A percentile compares a stretch with the other conserved stretches of the same genome.
phyloP scores from a whole-genome alignment of 2,888 invertebrate species.

The Hyles lineata region DNA sequence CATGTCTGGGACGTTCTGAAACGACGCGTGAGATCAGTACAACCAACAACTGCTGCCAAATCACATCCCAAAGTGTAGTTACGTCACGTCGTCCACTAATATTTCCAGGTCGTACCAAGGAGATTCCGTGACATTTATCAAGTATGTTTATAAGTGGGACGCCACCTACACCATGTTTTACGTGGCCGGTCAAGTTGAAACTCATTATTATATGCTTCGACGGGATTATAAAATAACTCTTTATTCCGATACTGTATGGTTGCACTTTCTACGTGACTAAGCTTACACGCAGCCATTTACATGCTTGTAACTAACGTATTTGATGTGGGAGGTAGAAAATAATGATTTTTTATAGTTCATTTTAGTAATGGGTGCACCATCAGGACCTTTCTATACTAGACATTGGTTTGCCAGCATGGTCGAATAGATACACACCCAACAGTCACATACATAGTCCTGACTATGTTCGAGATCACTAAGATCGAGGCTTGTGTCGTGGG shows the following conservation, averaged over 20 bases:
- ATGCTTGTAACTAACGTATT: neutral
- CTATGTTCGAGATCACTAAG: too few relatives aligned
- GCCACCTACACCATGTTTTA: slow-evolving; percentile 4
- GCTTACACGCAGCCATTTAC: neutral
- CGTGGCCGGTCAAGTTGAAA: slow-evolving; percentile 1
- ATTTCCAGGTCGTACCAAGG: neutral
- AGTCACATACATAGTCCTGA: too few relatives aligned
- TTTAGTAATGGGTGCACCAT: too few relatives aligned
- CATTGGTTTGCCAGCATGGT: too few relatives aligned
- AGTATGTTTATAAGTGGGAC: neutral
- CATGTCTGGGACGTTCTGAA: too few relatives aligned
- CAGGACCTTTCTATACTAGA: too few relatives aligned
- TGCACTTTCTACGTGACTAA: neutral
- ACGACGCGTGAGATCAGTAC: too few relatives aligned
- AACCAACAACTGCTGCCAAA: too few relatives aligned
- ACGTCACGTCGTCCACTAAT: neutral
- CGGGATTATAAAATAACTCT: neutral
- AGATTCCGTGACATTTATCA: slow-evolving; percentile 5
- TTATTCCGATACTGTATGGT: neutral
- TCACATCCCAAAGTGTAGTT: neutral
- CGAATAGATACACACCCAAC: too few relatives aligned
- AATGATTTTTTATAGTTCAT: too few relatives aligned
- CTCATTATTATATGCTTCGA: neutral
- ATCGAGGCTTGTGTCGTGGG: too few relatives aligned
- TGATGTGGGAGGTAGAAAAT: neutral